Base-by-base conservation (phyloP, 2,113 vertebrate genomes). In the Urocolius indicus region DNA sequence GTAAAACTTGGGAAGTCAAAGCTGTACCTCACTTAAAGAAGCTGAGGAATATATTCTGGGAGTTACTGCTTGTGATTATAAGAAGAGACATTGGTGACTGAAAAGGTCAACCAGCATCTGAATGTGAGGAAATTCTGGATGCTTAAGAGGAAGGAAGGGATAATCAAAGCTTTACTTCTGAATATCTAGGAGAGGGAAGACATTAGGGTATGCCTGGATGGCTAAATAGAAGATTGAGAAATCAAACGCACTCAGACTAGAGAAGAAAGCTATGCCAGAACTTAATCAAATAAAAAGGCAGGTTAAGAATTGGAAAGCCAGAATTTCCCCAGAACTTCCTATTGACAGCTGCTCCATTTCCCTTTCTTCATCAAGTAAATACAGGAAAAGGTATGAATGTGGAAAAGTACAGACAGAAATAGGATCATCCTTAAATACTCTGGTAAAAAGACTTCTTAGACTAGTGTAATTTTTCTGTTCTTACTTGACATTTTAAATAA, bases 401-500 rank as follows among this genome's bases (percentile, higher is more conserved):
- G 73, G 43, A 79, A 89, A 87, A 63, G 67, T 52, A 38, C n/a
- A 72, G 49, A 49, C 30, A 63, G 69, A 94, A 93, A 95, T 78
- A 57, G 57, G 85, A 83, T 93, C 89, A 95, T 91, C 86, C 68
- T 79, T 85, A 95, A 87, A 87, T 76, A 87, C 87, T 90, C 89
- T 90, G 79, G 80, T 95, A 94, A 90, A 89, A 96, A 91, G 91
- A 45, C 63, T 97, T 91, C 94, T 92, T 86, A 90, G 86, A 89
- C 95, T 74, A 92, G 71, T 61, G 38, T 75, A 88, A 94, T 95
- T 96, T 96, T 97, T 97, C 94, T 94, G 38, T 16, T 89, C 84
- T 84, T 23, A 91, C 96, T 92, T 97, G 97, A 96, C 98, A 97
- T 94, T 94, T 98, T 98, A 97, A 97, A 97, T 94, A 96, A 98